Evolutionary conservation across 2,797 vertebrate genomes (phyloP), one percentile per base, ranked within the genome.

Genomic region (Megalops cyprinoides): DNA sequence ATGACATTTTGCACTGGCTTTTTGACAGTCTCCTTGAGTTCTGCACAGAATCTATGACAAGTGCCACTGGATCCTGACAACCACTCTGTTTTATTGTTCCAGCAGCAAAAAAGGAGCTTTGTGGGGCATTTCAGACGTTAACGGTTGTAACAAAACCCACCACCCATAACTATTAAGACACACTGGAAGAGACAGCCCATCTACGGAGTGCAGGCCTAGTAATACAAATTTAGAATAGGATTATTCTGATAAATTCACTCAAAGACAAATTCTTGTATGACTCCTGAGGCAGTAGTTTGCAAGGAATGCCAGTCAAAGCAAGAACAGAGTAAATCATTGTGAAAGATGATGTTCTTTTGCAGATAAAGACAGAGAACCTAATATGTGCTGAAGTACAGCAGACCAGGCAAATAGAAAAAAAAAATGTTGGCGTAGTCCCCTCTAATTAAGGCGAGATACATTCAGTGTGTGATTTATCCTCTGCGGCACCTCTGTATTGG

Each of bases 11-110:
- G 42, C 39, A 9, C n/a, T 62, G 58, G n/a, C 51, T 76, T 71
- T n/a, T 76, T 76, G 76, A 60, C 53, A 58, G 56, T 56, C 28
- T 56, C 31, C 76, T 25, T 42, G 51, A 20, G 62, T 67, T n/a
- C 56, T 20, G 39, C 25, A 49, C 60, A 1, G 44, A 67, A 67
- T 49, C 23, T 49, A 51, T 48, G 58, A 67, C 60, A 67, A 23
- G 44, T 58, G 39, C 28, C 37, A 3, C 25, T 67, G 15, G 28
- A 49, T 14, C 28, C 31, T 76, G 49, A 76, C 23, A 25, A 37
- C 62, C 15, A 44, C 67, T 71, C 39, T 10, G 67, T 23, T 37
- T 42, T 71, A 71, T 49, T 51, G 25, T 34, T 75, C n/a, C 15
- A 12, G 73, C n/a, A 1, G 44, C 48, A 48, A 75, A 75, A 75